Percentiles rank a stretch among this genome's conserved stretches.
Evolutionary conservation across 2,797 vertebrate species (phyloP).

Genomic region (Natrix natrix): DNA sequence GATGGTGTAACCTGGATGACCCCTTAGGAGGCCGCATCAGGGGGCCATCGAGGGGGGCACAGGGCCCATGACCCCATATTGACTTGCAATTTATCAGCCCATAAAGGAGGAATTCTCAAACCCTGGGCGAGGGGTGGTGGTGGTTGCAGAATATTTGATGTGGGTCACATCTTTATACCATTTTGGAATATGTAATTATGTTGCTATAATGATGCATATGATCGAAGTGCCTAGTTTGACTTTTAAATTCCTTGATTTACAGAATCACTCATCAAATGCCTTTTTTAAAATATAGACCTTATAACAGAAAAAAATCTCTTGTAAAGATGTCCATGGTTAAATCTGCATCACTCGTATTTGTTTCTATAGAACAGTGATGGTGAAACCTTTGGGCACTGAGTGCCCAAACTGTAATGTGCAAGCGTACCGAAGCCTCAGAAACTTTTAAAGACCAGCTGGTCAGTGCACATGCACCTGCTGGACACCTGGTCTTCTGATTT

Average conservation of each 20-base stretch:
- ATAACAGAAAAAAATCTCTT: background rate
- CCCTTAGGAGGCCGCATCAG: background rate
- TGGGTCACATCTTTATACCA: background rate
- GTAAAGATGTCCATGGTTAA: background rate
- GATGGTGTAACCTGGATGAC: background rate
- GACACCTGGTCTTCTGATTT: no score
- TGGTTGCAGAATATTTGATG: background rate
- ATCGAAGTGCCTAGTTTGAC: background rate
- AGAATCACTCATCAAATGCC: background rate
- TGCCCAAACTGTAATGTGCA: no score
- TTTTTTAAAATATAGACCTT: background rate
- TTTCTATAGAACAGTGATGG: background rate
- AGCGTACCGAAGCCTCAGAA: no score
- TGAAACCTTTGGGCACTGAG: no score
- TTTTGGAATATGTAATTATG: background rate
- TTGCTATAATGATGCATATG: background rate
- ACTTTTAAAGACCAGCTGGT: no score
- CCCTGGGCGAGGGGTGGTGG: no score
- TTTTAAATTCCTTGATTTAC: background rate
- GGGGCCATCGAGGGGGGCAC: background rate
- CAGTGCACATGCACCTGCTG: no score
- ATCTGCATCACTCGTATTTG: background rate
- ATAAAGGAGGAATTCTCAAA: background rate
- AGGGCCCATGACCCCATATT: background rate
- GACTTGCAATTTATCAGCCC: background rate